These are phyloP conservation scores for Nycticorax nycticorax DNA, from an alignment of 2,113 vertebrate genomes.

Conservation along the genomic window DNA sequence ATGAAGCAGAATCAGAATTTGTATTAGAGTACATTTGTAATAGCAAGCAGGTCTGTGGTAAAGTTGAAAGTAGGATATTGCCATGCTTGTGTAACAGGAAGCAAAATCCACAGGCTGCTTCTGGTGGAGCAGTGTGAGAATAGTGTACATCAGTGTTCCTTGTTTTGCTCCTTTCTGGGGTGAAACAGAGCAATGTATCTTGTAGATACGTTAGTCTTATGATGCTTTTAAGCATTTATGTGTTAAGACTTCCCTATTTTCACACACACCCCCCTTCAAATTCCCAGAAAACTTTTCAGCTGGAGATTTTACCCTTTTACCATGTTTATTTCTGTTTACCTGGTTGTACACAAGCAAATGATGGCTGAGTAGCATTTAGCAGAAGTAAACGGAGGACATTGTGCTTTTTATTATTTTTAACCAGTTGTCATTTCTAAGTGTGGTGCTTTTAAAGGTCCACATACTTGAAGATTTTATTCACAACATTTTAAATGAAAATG, in stretches of 20 bases:
- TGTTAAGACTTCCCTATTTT: not conserved
- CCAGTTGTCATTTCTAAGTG: not conserved
- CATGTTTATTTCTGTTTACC: not conserved
- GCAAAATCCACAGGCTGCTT: not conserved
- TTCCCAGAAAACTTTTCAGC: not conserved
- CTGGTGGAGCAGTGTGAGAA: not conserved
- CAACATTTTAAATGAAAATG: not conserved
- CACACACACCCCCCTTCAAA: not conserved
- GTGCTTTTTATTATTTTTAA: not conserved
- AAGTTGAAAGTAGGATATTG: not conserved
- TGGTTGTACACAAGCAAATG: not conserved
- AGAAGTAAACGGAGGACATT: not conserved
- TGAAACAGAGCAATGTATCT: not conserved
- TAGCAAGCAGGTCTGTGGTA: not conserved
- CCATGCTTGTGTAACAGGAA: not conserved
- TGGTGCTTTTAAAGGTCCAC: not conserved
- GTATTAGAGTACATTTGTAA: not conserved
- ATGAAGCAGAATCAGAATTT: not conserved
- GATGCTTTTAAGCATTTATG: not conserved
- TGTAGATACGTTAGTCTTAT: not conserved
- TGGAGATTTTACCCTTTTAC: not conserved
- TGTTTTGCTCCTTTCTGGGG: not conserved
- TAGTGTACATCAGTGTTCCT: rapidly evolving
- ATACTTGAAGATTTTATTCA: not conserved
- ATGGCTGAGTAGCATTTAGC: not conserved